phyloP scores from a whole-genome alignment of 2,113 vertebrate species.

The Ramphastos sulfuratus region DNA sequence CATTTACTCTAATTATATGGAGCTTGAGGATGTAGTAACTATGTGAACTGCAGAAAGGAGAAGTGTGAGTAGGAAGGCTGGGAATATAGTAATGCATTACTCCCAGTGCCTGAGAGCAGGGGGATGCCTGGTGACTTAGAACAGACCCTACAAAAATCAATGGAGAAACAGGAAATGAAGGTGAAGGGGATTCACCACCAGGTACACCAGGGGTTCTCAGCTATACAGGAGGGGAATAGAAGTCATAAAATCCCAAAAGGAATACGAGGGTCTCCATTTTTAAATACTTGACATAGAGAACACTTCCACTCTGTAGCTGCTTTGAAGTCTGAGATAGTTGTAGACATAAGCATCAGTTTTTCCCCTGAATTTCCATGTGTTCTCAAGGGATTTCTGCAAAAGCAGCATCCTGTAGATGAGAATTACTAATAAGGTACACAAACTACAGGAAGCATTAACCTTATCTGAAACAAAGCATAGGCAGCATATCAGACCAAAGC shows the following conservation, averaged over 20 bases:
- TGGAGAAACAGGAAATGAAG: background rate
- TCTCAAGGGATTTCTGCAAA: background rate
- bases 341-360: background rate
- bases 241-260: background rate
- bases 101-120: background rate
- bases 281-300: background rate
- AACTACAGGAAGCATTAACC: background rate
- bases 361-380: background rate
- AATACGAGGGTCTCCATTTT: background rate
- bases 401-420: background rate
- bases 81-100: background rate
- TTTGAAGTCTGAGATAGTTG: background rate
- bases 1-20: no score
- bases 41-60: background rate
- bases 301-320: background rate
- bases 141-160: background rate
- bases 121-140: background rate
- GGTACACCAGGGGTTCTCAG: background rate
- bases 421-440: background rate
- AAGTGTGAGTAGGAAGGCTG: background rate
- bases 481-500: background rate
- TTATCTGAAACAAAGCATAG: background rate
- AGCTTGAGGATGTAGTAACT: no score
- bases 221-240: background rate
- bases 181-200: background rate